These are phyloP conservation scores for Melanaphis sacchari DNA, from an alignment of 1,140 invertebrate species.

Conservation along the genomic window DNA sequence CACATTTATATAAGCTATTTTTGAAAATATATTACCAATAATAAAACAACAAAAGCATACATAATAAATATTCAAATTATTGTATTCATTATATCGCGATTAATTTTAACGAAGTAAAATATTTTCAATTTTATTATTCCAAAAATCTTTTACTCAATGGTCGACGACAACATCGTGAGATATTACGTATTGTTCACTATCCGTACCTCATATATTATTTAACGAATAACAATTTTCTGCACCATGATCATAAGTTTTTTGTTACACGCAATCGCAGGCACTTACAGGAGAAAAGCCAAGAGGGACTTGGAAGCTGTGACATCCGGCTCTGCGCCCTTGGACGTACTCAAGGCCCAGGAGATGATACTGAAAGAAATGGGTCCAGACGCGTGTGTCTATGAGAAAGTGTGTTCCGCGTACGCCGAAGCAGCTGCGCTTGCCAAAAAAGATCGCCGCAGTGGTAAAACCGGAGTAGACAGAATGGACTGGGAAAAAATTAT, in stretches of 20 bases:
- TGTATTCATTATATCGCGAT: too few relatives aligned
- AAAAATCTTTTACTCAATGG: not conserved
- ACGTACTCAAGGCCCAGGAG: constrained; percentile 74
- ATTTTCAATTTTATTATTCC: not conserved
- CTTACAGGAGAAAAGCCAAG: constrained; percentile 68
- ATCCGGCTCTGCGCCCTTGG: constrained; percentile 67
- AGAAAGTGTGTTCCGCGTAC: constrained; percentile 73
- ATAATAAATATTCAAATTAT: too few relatives aligned
- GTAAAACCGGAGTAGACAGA: not conserved
- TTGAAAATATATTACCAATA: not conserved
- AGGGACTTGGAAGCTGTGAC: constrained; percentile 65
- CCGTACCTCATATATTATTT: not conserved
- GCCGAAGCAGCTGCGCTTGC: constrained; percentile 64
- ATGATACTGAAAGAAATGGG: constrained; percentile 74
- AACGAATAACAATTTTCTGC: not conserved
- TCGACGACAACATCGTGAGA: not conserved
- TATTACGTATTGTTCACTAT: not conserved
- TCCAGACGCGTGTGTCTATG: constrained; percentile 74
- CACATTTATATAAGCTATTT: not conserved
- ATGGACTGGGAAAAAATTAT: constrained; percentile 60
- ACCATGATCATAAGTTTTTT: not conserved
- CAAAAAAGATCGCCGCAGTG: not conserved
- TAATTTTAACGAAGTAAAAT: not conserved
- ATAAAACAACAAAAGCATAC: not conserved
- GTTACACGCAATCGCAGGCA: constrained; percentile 66